Evolutionary conservation across 2,113 vertebrate genomes (phyloP).

Genomic region (Xenopus laevis): DNA sequence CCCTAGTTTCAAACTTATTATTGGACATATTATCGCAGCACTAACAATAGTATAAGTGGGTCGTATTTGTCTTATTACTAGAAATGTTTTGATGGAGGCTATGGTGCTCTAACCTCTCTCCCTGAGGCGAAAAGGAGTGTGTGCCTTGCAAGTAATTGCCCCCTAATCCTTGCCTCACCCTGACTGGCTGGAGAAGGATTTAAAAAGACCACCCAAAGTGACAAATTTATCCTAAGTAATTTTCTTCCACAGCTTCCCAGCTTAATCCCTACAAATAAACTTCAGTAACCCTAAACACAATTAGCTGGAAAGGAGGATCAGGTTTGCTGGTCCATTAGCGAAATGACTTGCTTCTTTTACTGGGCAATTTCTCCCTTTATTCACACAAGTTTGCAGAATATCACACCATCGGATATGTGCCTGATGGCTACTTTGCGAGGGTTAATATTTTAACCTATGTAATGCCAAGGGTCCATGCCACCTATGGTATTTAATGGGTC

Average conservation of each 20-base stretch:
- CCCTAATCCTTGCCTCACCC: constrained; percentile 30
- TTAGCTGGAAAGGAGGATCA: constrained; percentile 32
- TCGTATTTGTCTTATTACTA: constrained; percentile 1
- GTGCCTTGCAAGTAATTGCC: constrained; percentile 25
- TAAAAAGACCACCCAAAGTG: constrained; percentile 30
- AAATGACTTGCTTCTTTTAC: not conserved
- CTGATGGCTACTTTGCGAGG: not conserved
- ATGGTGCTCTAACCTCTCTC: constrained; percentile 17
- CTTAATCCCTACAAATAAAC: constrained; percentile 42
- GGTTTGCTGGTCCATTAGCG: constrained; percentile 32
- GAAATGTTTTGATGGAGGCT: constrained; percentile 1
- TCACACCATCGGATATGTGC: not conserved
- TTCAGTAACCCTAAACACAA: constrained; percentile 28
- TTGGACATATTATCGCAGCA: not conserved
- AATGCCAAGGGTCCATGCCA: constrained; percentile 1
- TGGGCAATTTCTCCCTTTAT: not conserved
- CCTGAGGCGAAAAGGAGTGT: constrained; percentile 25
- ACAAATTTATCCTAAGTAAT: constrained; percentile 29
- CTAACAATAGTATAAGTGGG: constrained; percentile 1
- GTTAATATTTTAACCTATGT: not conserved
- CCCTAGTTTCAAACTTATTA: too few relatives aligned
- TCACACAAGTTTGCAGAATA: not conserved
- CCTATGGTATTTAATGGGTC: not conserved
- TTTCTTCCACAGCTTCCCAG: constrained; percentile 12
- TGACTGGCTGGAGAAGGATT: constrained; percentile 15